Evolutionary conservation across 2,888 invertebrate genomes (phyloP), one percentile per base, ranked within the genome.

Genomic region (Cataglyphis rosenhaueri): DNA sequence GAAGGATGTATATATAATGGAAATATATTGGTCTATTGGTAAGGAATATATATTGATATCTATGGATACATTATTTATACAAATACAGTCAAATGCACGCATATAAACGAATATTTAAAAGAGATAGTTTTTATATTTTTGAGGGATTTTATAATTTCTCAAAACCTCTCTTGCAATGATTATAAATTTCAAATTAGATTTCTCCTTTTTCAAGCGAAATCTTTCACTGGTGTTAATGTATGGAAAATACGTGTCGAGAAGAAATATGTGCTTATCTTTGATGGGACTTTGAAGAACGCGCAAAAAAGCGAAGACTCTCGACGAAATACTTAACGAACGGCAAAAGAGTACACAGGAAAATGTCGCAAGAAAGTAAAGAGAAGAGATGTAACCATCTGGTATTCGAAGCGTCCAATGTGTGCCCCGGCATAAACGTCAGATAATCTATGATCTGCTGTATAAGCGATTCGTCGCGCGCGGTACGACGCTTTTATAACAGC

Each of bases 391-490:
- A 59, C 70, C 59, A 32, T 70, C 70, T 71, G 78, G 71, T 79
- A 71, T 59, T 25, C 41, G 55, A 29, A 57, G 29, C 55, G 78
- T 78, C 78, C 78, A 59, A 78, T 57, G 70, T 78, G 57, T 78
- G 78, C 70, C 57, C 21, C 70, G 70, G 70, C 70, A 57, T 78
- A 78, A 78, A 21, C 57, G 59, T 44, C 57, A 71, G 70, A 79
- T 79, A 79, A 79, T 79, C 78, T 71, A 59, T 35, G 78, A 79
- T 79, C 71, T 59, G 71, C 78, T 44, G 78, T 57, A 79, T 79
- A 79, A 71, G 78, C 70, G 78, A 79, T 71, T 71, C 78, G 78
- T 44, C 57, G 70, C 32, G 6, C 8, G 48, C 48, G 1, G 48
- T 8, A 52, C 21, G 64, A 32, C 62, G 78, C 71, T 79, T 79